These are phyloP conservation scores for Rhagonycha lutea DNA, from an alignment of 2,888 invertebrate genomes.

Conservation along the genomic window DNA sequence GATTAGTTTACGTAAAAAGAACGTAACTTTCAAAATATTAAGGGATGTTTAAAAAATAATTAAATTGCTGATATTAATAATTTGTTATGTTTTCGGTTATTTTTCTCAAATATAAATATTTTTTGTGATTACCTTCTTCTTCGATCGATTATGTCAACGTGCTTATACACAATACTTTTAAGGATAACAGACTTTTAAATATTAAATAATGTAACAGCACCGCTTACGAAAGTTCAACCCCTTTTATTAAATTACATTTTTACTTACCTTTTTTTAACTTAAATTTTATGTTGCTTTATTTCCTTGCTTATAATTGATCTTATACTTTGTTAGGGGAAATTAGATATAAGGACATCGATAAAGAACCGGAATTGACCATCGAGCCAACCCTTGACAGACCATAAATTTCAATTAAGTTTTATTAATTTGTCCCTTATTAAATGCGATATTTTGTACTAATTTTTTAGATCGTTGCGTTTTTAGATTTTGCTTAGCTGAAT, in stretches of 20 bases:
- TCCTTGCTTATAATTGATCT: neutral
- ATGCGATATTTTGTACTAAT: too few relatives aligned
- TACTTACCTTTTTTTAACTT: neutral
- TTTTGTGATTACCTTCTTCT: neutral
- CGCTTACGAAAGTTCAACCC: neutral
- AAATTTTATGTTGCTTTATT: neutral
- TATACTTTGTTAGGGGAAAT: neutral
- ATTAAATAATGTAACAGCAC: neutral
- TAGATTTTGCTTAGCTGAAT: neutral
- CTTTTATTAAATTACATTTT: neutral
- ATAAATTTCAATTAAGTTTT: neutral
- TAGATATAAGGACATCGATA: neutral
- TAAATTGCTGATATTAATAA: neutral
- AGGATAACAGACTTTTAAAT: neutral
- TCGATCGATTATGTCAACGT: neutral
- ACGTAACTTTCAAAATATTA: neutral
- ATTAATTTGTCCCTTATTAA: too few relatives aligned
- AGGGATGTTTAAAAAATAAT: neutral
- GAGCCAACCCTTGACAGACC: neutral
- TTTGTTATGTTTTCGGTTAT: neutral
- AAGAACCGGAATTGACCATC: neutral
- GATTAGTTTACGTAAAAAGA: neutral
- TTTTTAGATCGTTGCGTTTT: neutral
- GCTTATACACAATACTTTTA: neutral
- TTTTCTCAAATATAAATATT: neutral